phyloP scores from a whole-genome alignment of 2,888 invertebrate species.

The Drosophila koepferae region DNA sequence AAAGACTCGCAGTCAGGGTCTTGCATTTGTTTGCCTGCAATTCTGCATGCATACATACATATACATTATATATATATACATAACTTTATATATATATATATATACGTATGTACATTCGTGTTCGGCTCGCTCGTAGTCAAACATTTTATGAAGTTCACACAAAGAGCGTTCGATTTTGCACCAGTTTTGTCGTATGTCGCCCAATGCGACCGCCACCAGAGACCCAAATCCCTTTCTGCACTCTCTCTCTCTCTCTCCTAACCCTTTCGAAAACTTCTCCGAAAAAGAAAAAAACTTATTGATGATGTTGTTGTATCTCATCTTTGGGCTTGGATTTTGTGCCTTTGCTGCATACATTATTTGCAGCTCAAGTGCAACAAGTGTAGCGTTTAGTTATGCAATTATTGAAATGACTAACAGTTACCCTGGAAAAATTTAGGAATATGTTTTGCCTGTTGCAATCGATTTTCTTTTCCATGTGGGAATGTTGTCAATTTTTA shows the following conservation, averaged over 20 bases:
- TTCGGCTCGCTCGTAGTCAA: constrained; percentile 69
- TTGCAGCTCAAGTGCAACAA: constrained; percentile 6
- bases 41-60: constrained; percentile 79
- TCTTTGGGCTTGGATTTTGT: constrained; percentile 18
- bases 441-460: too few species aligned
- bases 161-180: constrained; percentile 85
- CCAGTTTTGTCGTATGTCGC: constrained; percentile 79
- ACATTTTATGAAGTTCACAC: constrained; percentile 85
- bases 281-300: constrained; percentile 4
- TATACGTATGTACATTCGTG: background rate
- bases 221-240: constrained; percentile 5
- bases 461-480: too few species aligned
- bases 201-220: constrained; percentile 67
- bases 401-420: background rate
- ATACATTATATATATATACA: constrained; percentile 8
- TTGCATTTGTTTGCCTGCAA: constrained; percentile 38
- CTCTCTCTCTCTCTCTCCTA: too few species aligned
- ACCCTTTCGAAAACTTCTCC: background rate
- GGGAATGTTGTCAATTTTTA: too few species aligned
- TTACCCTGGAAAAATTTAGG: background rate
- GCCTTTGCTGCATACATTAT: constrained; percentile 44
- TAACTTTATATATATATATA: background rate
- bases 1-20: constrained; percentile 39
- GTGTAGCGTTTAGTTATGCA: background rate
- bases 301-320: constrained; percentile 34